Evolutionary conservation across 2,888 invertebrate genomes (phyloP).

Genomic region (Idaea aversata): DNA sequence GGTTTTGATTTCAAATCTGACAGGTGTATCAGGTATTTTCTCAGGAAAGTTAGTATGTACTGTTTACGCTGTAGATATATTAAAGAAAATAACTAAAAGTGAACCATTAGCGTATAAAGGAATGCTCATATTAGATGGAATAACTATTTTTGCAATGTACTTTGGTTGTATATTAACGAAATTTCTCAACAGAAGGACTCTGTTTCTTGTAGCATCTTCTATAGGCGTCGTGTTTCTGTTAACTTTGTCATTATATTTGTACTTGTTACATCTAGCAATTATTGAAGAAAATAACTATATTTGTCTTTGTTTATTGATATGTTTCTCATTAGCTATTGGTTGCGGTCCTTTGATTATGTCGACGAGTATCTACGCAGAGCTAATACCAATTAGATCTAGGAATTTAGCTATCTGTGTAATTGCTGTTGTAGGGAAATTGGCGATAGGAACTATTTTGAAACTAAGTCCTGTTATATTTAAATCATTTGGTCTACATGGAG

Average conservation of each 20-base stretch:
- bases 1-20: slow-evolving; percentile 2
- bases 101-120: slow-evolving; percentile 38
- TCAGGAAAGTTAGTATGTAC: slow-evolving; percentile 40
- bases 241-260: slow-evolving; percentile 31
- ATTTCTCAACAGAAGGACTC: slow-evolving; percentile 29
- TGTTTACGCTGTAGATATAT: slow-evolving; percentile 41
- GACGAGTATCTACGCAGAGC: slow-evolving; percentile 31
- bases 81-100: slow-evolving; percentile 38
- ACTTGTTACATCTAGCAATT: slow-evolving; percentile 23
- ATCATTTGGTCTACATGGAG: slow-evolving; percentile 32
- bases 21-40: slow-evolving; percentile 28
- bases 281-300: slow-evolving; percentile 29
- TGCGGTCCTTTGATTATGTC: slow-evolving; percentile 36
- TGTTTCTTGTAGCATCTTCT: slow-evolving; percentile 30
- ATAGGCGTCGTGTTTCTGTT: slow-evolving; percentile 30
- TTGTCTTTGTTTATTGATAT: slow-evolving; percentile 25
- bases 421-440: neutral
- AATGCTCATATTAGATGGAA: slow-evolving; percentile 46
- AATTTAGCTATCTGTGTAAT: slow-evolving; percentile 24
- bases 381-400: slow-evolving; percentile 32
- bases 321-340: slow-evolving; percentile 35
- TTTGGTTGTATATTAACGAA: slow-evolving; percentile 28
- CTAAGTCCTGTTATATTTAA: slow-evolving; percentile 33
- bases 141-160: slow-evolving; percentile 43
- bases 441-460: slow-evolving; percentile 24